A percentile compares a stretch with the other conserved stretches of the same genome.
phyloP scores from a whole-genome alignment of 2,113 vertebrate genomes.

The Callopanchax toddi region DNA sequence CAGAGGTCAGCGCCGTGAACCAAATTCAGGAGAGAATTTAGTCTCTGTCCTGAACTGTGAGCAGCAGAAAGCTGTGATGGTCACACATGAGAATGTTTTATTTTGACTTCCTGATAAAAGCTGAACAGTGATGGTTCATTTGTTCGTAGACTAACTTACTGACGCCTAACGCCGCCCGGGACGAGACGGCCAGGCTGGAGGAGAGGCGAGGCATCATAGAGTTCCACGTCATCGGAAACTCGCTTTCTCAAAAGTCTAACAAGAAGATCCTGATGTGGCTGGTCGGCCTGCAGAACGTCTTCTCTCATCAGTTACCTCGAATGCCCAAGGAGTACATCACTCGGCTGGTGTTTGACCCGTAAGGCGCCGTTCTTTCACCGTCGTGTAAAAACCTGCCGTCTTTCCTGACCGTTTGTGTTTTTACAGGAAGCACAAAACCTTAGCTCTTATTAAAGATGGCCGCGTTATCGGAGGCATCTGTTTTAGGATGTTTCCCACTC shows the following conservation, averaged over 20 bases:
- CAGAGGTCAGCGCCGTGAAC: conserved; percentile 81
- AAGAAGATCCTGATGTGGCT: conserved; percentile 98
- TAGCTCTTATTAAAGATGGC: conserved; percentile 97
- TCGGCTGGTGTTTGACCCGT: conserved; percentile 97
- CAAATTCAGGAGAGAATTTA: too few relatives aligned
- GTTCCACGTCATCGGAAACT: conserved; percentile 98
- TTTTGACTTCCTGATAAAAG: too few relatives aligned
- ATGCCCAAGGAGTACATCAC: conserved; percentile 99
- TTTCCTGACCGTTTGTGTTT: neutral
- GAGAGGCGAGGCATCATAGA: conserved; percentile 97
- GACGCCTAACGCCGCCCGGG: conserved; percentile 94
- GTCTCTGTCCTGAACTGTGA: too few relatives aligned
- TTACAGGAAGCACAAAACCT: conserved; percentile 95
- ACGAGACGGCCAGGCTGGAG: conserved; percentile 95
- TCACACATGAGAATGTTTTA: neutral
- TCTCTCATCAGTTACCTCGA: conserved; percentile 96
- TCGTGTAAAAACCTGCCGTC: fast-evolving
- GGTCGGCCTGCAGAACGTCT: conserved; percentile 97
- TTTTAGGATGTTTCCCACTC: conserved; percentile 98
- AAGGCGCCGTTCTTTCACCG: conserved; percentile 53
- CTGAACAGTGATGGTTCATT: neutral
- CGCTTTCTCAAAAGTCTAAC: conserved; percentile 95
- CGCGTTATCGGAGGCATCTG: conserved; percentile 98
- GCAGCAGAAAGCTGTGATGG: too few relatives aligned
- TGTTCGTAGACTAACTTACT: conserved; percentile 89